Evolutionary conservation across 2,113 vertebrate genomes (phyloP), one percentile per base, ranked within the genome.

Genomic region (Chrysochloris asiatica): DNA sequence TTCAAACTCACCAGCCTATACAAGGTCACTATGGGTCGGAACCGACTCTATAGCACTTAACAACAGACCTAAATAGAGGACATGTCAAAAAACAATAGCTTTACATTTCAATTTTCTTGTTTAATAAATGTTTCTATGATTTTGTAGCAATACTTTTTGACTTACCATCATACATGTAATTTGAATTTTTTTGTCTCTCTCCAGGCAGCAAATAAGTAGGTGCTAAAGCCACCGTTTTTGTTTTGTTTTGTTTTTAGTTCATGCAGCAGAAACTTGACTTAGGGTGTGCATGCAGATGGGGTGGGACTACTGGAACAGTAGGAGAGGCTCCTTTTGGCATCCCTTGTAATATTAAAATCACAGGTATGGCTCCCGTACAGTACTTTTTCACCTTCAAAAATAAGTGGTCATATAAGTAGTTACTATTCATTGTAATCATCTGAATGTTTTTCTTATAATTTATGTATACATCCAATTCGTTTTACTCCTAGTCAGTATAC

Each of bases 341-440:
- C 96, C 99, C 99, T 6, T 98, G 98, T 96, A 99, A 99, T 97
- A 98, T 99, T 97, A 98, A 98, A 97, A 98, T 99, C 96, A 99
- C 98, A 97, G 99, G 99, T 99, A 98, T 97, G 87, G 88, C 89
- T 94, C 38, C 80, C 73, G 47, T 93, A 78, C 81, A 83, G 86
- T 80, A 90, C 77, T 80, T 92, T 94, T 93, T 93, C 71, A 89
- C 38, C 71, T 95, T 93, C 82, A 96, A 85, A 88, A 91, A 87
- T 94, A 95, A 95, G 69, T 93, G 56, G 24, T 87, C 6, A 54
- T 78, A 67, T 92, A 87, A 82, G 22, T 94, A 90, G 43, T 77
- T 87, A 67, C 65, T n/a, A n/a, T n/a, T 84, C 77, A 88, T 80
- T 94, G 30, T 93, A 93, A 54, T 84, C 22, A 69, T 82, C 45